Evolutionary conservation across 2,113 vertebrate genomes (phyloP).

Genomic region (Zosterops pallidus): DNA sequence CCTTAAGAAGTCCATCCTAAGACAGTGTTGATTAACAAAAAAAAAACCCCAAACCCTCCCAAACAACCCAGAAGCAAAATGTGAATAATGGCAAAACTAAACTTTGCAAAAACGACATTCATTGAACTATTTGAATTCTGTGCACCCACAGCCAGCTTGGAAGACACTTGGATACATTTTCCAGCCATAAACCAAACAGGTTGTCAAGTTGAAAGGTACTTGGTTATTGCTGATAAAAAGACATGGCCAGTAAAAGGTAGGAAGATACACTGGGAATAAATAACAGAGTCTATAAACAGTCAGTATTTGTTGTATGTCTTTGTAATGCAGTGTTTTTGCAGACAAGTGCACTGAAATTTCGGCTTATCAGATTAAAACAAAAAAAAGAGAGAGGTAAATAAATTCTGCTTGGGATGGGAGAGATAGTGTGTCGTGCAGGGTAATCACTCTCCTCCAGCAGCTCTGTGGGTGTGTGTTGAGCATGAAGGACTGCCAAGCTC

Average conservation of each 20-base stretch:
- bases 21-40: not conserved
- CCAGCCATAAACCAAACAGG: not conserved
- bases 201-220: slow-evolving; percentile 20
- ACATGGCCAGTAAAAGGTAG: slow-evolving; percentile 12
- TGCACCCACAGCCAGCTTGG: not conserved
- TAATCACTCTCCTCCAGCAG: not conserved
- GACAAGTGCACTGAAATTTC: slow-evolving; percentile 29
- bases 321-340: slow-evolving; percentile 3
- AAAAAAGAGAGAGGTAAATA: not conserved
- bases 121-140: slow-evolving; percentile 19
- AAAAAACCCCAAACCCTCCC: too few species aligned
- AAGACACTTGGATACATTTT: not conserved
- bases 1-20: not conserved
- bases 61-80: not conserved
- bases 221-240: slow-evolving; percentile 51
- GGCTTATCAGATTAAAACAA: slow-evolving; percentile 33
- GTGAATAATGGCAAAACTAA: not conserved
- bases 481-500: not conserved
- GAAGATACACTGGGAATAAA: slow-evolving; percentile 25
- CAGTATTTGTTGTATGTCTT: slow-evolving; percentile 15
- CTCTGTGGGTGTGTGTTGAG: not conserved
- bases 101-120: not conserved
- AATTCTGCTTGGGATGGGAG: not conserved
- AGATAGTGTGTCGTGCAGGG: not conserved
- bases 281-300: slow-evolving; percentile 50